These are phyloP conservation scores for Cordylochernes scorpioides DNA, from an alignment of 2,888 invertebrate genomes.

Conservation along the genomic window DNA sequence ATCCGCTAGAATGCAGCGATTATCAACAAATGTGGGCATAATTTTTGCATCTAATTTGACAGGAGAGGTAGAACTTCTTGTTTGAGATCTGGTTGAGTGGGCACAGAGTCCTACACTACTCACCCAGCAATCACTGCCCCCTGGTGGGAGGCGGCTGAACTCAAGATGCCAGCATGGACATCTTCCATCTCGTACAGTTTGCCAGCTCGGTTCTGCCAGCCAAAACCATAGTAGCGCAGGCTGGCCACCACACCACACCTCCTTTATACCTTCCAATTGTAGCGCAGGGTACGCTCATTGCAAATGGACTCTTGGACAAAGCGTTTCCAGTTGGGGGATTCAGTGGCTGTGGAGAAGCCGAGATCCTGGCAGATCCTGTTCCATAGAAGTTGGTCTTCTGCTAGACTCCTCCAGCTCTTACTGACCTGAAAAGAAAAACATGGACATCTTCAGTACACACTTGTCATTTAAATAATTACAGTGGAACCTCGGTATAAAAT, in stretches of 20 bases:
- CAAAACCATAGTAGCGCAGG: neutral
- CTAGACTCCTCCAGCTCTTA: slow-evolving; percentile 1
- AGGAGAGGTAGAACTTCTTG: too few relatives aligned
- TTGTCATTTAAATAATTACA: too few relatives aligned
- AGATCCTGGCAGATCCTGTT: neutral
- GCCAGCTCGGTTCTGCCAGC: neutral
- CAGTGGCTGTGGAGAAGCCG: neutral
- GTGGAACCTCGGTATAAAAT: too few relatives aligned
- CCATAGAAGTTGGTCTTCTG: slow-evolving; percentile 3
- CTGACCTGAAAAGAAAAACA: slow-evolving; percentile 1
- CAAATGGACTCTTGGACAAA: neutral
- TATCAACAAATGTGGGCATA: too few relatives aligned
- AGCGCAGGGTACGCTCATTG: neutral
- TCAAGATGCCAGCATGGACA: slow-evolving; percentile 1
- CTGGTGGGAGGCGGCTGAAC: neutral
- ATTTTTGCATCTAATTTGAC: too few relatives aligned
- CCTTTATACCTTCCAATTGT: slow-evolving; percentile 3
- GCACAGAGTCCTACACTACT: neutral
- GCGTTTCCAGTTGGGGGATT: neutral
- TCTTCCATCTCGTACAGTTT: slow-evolving; percentile 1
- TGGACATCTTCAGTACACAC: too few relatives aligned
- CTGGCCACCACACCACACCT: too few relatives aligned
- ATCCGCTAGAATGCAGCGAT: too few relatives aligned
- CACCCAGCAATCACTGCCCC: slow-evolving; percentile 1
- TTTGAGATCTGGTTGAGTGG: too few relatives aligned